A percentile compares a stretch with the other conserved stretches of the same genome.
phyloP scores from a whole-genome alignment of 2,113 vertebrate genomes.

The Melospiza melodia region DNA sequence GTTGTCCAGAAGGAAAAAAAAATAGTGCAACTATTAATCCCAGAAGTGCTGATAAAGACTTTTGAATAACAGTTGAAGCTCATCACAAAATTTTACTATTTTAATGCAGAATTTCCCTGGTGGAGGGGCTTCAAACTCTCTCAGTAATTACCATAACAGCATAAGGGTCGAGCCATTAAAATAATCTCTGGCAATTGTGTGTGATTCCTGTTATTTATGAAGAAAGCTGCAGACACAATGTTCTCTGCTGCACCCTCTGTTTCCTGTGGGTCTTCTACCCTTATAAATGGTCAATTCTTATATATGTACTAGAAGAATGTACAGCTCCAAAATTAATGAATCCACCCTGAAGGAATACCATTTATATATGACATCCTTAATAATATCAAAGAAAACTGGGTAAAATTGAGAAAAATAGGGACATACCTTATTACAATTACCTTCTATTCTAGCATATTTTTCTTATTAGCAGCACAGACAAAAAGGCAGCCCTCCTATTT shows the following conservation, averaged over 20 bases:
- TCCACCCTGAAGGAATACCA: slow-evolving; percentile 43
- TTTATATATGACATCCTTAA: slow-evolving; percentile 66
- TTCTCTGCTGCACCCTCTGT: slow-evolving; percentile 2
- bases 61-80: slow-evolving; percentile 42
- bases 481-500: slow-evolving; percentile 51
- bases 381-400: slow-evolving; percentile 66
- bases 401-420: slow-evolving; percentile 67
- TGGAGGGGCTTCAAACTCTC: slow-evolving; percentile 57
- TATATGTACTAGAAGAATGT: slow-evolving; percentile 21
- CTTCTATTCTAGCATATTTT: slow-evolving; percentile 61
- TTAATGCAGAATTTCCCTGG: slow-evolving; percentile 51
- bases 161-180: slow-evolving; percentile 67
- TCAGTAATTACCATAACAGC: slow-evolving; percentile 70
- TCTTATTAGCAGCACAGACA: slow-evolving; percentile 62
- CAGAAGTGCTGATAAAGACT: slow-evolving; percentile 41
- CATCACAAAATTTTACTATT: slow-evolving; percentile 56
- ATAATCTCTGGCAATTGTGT: slow-evolving; percentile 72
- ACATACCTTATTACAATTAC: slow-evolving; percentile 68
- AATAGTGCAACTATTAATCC: neutral
- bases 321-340: slow-evolving; percentile 72
- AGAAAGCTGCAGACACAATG: slow-evolving; percentile 16
- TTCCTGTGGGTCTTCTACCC: slow-evolving; percentile 12
- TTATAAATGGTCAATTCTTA: slow-evolving; percentile 63
- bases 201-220: slow-evolving; percentile 59
- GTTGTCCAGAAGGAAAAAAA: neutral